These are phyloP conservation scores for Chaetodon trifascialis DNA, from an alignment of 2,113 vertebrate genomes.

Conservation along the genomic window DNA sequence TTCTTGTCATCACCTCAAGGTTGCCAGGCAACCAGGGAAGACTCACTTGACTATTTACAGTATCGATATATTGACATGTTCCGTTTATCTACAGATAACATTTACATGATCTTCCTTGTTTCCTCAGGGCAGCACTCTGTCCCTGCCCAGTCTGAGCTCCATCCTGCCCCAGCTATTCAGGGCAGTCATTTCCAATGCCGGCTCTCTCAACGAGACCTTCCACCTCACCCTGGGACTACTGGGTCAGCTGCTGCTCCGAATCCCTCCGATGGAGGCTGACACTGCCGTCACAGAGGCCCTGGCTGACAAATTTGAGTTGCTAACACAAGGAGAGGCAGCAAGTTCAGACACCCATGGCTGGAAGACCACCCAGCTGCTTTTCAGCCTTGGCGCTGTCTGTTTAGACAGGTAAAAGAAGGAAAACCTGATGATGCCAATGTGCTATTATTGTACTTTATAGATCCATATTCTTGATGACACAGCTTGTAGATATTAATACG, in stretches of 20 bases:
- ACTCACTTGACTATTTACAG: neutral
- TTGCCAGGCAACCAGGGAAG: too few relatives aligned
- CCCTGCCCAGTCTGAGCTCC: constrained; percentile 89
- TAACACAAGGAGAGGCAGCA: constrained; percentile 84
- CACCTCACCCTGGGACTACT: constrained; percentile 96
- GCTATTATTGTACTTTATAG: neutral
- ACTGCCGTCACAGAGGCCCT: constrained; percentile 90
- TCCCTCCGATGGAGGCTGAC: constrained; percentile 90
- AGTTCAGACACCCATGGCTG: constrained; percentile 87
- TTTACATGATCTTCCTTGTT: fast-evolving
- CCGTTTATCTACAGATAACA: neutral
- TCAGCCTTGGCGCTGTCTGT: constrained; percentile 95
- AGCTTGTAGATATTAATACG: too few relatives aligned
- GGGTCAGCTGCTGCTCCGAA: constrained; percentile 92
- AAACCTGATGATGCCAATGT: neutral
- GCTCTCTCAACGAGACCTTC: constrained; percentile 95
- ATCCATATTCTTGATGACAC: too few relatives aligned
- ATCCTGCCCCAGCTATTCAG: constrained; percentile 95
- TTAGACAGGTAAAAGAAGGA: constrained; percentile 90
- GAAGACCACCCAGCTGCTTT: constrained; percentile 96
- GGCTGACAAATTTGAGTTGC: constrained; percentile 89
- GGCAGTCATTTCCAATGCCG: constrained; percentile 94
- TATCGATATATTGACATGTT: neutral
- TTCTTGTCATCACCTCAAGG: too few relatives aligned
- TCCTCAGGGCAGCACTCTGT: constrained; percentile 85